phyloP scores from a whole-genome alignment of 2,797 vertebrate genomes.

The Thalassophryne amazonica region DNA sequence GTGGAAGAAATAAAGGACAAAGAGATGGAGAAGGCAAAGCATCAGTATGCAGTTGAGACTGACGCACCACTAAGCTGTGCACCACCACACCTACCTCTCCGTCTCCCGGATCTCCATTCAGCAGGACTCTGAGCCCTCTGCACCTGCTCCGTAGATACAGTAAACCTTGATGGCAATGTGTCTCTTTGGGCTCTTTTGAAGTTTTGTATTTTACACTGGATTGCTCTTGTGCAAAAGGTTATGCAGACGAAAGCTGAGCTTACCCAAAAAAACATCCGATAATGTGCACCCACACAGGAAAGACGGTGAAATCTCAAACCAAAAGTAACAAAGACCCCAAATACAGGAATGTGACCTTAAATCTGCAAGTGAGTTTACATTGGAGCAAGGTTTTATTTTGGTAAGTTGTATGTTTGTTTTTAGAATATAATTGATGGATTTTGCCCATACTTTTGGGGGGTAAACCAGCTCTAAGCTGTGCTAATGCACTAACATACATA shows the following conservation, averaged over 20 bases:
- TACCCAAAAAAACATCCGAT: conserved; percentile 38
- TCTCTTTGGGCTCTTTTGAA: conserved; percentile 52
- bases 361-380: conserved; percentile 26
- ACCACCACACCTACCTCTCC: conserved; percentile 52
- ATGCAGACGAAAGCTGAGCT: conserved; percentile 24
- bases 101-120: conserved; percentile 36
- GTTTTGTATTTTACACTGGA: conserved; percentile 62
- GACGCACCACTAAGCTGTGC: conserved; percentile 32
- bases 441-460: conserved; percentile 15
- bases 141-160: conserved; percentile 36
- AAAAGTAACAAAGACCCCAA: conserved; percentile 12
- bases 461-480: conserved; percentile 47
- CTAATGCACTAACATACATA: conserved; percentile 49
- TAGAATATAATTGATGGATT: conserved; percentile 16
- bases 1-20: conserved; percentile 19
- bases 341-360: conserved; percentile 29
- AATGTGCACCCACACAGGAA: background rate
- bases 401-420: conserved; percentile 13
- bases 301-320: conserved; percentile 4
- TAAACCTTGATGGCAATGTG: conserved; percentile 29
- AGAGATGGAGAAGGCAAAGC: conserved; percentile 27
- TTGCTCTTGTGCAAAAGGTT: conserved; percentile 49
- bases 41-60: conserved; percentile 20
- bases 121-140: conserved; percentile 1
- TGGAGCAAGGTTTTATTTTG: conserved; percentile 4